Evolutionary conservation across 2,888 invertebrate species (phyloP), one percentile per base, ranked within the genome.

Genomic region (Liposcelis brunnea): DNA sequence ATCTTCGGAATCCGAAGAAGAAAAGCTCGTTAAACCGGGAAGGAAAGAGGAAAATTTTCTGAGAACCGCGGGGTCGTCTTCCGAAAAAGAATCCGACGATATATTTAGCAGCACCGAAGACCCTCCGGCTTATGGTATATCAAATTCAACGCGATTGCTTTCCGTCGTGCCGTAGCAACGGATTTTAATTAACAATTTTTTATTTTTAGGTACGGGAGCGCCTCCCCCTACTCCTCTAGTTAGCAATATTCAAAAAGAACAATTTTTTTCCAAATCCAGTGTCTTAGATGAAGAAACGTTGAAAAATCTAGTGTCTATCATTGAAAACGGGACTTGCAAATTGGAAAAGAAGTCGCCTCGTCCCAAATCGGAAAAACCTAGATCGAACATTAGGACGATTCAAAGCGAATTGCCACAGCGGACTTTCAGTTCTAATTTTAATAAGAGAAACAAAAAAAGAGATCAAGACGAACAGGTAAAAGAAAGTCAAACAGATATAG

Each of bases 231-330:
- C 40, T 10, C 40, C 40, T 19, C 19, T 40, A 3, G 12, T 40
- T 6, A 7, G 19, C 7, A 40, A 16, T 6, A 18, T 40, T 18
- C 16, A 40, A 19, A 40, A 40, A 19, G 40, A 40, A n/a, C 26
- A 40, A 18, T 40, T 40, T 21, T 40, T 40, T 19, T 40, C 40
- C 40, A 40, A 40, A 40, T 26, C 26, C 26, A 40, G 40, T 11
- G 21, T 40, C 4, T 19, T 40, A 21, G 40, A 40, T 11, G 40
- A 40, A 18, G 40, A 14, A 6, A 21, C 40, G 4, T 10, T 40
- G 11, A 40, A 40, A 40, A 40, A 40, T 19, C 7, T 40, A 12
- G 40, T 16, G 12, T 14, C 15, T 7, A 16, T 40, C 4, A 21
- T 40, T 10, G 40, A 40, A 40, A 40, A 40, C 21, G 40, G 16